Percentiles rank a stretch among this genome's conserved stretches.
Conservation (phyloP, 2,797 vertebrate species). For the Sparus aurata region DNA sequence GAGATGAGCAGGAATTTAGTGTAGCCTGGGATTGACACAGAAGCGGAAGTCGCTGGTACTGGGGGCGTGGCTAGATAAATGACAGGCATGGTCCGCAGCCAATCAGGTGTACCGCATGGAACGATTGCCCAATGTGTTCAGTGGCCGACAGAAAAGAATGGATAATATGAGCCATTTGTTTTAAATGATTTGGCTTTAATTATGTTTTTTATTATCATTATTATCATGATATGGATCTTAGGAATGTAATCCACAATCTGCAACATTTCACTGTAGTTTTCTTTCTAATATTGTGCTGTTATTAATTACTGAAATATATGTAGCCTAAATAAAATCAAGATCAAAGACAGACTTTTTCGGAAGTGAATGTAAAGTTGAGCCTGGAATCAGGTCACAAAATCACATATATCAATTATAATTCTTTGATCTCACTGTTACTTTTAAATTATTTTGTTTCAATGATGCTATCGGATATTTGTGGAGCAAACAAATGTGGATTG, state of each 20-base stretch:
- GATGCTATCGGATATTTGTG: neutral
- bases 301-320: neutral
- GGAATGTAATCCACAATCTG: neutral
- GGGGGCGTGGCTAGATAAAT: constrained; percentile 45
- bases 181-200: neutral
- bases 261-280: neutral
- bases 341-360: neutral
- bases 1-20: constrained; percentile 53
- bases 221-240: neutral
- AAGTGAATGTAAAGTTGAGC: neutral
- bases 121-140: constrained; percentile 35
- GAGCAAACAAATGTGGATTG: neutral
- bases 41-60: constrained; percentile 76
- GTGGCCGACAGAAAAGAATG: neutral
- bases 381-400: neutral
- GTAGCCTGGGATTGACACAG: constrained; percentile 75
- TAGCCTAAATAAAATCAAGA: neutral
- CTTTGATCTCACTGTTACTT: neutral
- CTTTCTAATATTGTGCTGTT: neutral
- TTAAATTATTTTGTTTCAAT: neutral
- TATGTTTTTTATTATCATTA: neutral
- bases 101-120: constrained; percentile 39
- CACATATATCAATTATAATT: neutral
- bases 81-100: constrained; percentile 34
- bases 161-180: neutral